Base-by-base conservation (phyloP, 1,140 invertebrate genomes). In the Radopholus similis region DNA sequence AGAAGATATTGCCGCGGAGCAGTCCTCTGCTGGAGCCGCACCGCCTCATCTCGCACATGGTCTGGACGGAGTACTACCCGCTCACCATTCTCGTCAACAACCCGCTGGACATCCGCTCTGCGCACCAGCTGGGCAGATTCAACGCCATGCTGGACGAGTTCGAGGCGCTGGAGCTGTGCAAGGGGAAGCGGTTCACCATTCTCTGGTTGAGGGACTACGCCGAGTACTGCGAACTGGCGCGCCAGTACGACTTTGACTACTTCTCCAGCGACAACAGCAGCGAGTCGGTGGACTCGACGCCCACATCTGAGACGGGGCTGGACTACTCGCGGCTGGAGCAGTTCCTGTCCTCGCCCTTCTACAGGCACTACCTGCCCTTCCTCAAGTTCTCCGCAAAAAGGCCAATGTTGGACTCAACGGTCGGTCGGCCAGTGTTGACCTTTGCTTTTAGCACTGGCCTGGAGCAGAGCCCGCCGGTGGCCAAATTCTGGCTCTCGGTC, bases 51-150 rank as follows among this genome's bases (percentile, higher is more conserved):
- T 75, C 80, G 2, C 73, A 78, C 60, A 56, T 66, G 30, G 76
- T 64, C 1, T 81, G 79, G 79, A 69, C 60, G 11, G 79, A 81
- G 56, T 81, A 82, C 67, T 78, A 81, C 51, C 80, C 79, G n/a
- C 68, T 81, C 1, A 82, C 78, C 9, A 63, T 81, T 1, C 64
- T 81, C 15, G 71, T 81, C 18, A 82, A 81, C 56, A 73, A 79
- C 28, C 76, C 73, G 15, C 37, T 82, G 4, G 78, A 81, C 64
- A 65, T 82, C 8, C 53, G 59, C 13, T 37, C 59, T 42, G 44
- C 23, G 4, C 8, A n/a, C 1, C 34, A 65, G 18, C 28, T 74
- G 5, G 18, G 40, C 4, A 23, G 55, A 15, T 64, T 80, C 18
- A 59, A 77, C 15, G 23, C 44, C 35, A 68, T 82, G 62, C 72